Evolutionary conservation across 2,888 invertebrate species (phyloP).

Genomic region (Eurytoma adleriae): DNA sequence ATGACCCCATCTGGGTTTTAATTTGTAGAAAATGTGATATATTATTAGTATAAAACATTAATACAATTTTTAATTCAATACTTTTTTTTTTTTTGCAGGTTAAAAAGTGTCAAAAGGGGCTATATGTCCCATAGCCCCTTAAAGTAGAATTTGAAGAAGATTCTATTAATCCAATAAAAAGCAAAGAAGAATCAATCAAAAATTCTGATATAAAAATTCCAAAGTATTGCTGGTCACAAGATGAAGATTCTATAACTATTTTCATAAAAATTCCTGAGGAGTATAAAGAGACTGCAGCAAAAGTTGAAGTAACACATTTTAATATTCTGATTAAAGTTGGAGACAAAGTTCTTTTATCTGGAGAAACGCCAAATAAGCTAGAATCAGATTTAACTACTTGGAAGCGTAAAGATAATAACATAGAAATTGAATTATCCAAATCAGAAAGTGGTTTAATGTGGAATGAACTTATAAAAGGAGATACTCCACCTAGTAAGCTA

Average conservation of each 20-base stretch:
- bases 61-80: no score
- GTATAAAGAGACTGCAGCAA: conserved; percentile 57
- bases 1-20: no score
- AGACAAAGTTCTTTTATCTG: conserved; percentile 75
- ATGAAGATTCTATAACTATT: conserved; percentile 77
- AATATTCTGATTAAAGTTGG: conserved; percentile 75
- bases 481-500: conserved; percentile 76
- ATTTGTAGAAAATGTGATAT: no score
- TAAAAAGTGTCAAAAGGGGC: no score
- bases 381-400: conserved; percentile 78
- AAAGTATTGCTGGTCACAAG: conserved; percentile 79
- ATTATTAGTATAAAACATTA: no score
- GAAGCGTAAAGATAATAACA: conserved; percentile 71
- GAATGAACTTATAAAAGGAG: conserved; percentile 77
- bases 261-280: conserved; percentile 68
- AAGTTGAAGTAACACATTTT: conserved; percentile 62
- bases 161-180: conserved; percentile 70
- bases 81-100: no score
- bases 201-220: conserved; percentile 64
- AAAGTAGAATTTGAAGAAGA: conserved; percentile 76
- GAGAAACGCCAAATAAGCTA: conserved; percentile 75
- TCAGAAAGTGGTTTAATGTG: conserved; percentile 76
- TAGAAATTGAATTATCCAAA: conserved; percentile 77
- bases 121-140: no score
- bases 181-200: conserved; percentile 42